Evolutionary conservation across 2,797 vertebrate species (phyloP).

Genomic region (Nyctalus aviator): DNA sequence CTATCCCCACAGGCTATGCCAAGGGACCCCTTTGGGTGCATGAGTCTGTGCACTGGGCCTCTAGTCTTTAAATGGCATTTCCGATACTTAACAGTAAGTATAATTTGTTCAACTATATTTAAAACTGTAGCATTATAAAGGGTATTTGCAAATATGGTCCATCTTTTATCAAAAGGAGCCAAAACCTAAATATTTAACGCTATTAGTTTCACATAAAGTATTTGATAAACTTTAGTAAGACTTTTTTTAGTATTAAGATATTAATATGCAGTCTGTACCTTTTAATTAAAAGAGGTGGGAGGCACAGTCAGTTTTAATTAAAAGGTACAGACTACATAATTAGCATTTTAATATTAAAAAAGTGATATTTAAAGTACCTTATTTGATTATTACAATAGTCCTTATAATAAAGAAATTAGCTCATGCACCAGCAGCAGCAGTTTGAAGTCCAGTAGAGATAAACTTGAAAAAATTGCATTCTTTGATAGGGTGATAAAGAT

Average conservation of each 20-base stretch:
- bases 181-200: neutral
- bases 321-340: no score
- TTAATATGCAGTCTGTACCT: neutral
- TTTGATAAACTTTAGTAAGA: neutral
- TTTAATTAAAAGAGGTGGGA: neutral
- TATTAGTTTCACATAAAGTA: neutral
- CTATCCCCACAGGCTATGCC: fast-evolving
- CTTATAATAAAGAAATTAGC: neutral
- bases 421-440: neutral
- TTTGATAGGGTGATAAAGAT: neutral
- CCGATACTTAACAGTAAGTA: neutral
- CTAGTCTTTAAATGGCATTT: neutral
- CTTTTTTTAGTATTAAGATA: neutral
- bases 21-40: no score
- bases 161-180: neutral
- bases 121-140: neutral
- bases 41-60: no score
- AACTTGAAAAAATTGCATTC: neutral
- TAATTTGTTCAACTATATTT: neutral
- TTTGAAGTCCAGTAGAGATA: neutral
- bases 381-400: neutral
- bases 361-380: neutral
- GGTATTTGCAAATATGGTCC: neutral
- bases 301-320: neutral
- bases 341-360: neutral